Evolutionary conservation across 1,140 invertebrate species (phyloP).

Genomic region (Himalopsyche phryganea): DNA sequence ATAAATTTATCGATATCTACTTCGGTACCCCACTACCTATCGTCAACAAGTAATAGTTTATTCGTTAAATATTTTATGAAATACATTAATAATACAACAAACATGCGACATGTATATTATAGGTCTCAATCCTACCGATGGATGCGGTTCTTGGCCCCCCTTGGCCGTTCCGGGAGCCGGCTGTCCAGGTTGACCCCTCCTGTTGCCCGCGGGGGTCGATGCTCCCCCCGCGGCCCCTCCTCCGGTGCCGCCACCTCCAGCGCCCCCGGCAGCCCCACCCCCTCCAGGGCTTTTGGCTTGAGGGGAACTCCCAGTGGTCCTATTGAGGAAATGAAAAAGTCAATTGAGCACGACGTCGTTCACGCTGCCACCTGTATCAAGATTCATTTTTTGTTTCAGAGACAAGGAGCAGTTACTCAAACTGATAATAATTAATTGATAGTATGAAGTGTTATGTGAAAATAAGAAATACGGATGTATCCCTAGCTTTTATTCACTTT

Average conservation of each 20-base stretch:
- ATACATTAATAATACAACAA: too few relatives aligned
- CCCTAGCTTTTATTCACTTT: too few relatives aligned
- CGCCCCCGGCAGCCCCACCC: constrained; percentile 56
- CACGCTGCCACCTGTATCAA: not conserved
- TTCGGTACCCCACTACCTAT: too few relatives aligned
- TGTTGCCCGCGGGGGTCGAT: constrained; percentile 44
- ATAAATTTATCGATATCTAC: too few relatives aligned
- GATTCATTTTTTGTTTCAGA: not conserved
- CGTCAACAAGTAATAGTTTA: too few relatives aligned
- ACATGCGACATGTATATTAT: too few relatives aligned
- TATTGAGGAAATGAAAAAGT: constrained; percentile 37
- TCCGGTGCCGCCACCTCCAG: constrained; percentile 37
- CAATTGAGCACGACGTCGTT: not conserved
- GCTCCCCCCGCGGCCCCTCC: constrained; percentile 38
- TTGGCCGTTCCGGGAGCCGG: constrained; percentile 70
- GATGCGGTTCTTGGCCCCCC: constrained; percentile 66
- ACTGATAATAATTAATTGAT: too few relatives aligned
- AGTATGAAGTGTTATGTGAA: too few relatives aligned
- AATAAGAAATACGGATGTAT: too few relatives aligned
- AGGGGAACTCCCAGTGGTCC: constrained; percentile 65
- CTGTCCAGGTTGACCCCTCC: constrained; percentile 58
- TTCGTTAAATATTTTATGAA: too few relatives aligned
- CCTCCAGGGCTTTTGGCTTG: constrained; percentile 68
- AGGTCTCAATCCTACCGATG: constrained; percentile 60
- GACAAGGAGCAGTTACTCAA: too few relatives aligned